Evolutionary conservation across 2,113 vertebrate genomes (phyloP).

Genomic region (Burhinus bistriatus): DNA sequence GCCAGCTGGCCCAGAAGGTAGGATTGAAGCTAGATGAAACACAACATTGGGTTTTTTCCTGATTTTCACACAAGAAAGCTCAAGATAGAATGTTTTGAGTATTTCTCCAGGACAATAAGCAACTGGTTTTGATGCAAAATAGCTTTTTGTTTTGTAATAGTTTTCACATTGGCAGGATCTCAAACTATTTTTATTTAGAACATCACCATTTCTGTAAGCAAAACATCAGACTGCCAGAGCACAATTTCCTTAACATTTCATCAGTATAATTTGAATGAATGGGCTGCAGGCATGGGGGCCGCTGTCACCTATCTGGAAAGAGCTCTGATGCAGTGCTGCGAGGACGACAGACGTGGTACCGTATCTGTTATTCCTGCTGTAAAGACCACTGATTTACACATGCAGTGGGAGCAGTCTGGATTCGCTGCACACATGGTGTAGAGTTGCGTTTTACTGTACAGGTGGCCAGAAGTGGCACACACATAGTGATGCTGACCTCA

Average conservation of each 20-base stretch:
- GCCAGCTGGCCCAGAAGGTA: conserved; percentile 22
- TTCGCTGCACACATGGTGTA: not conserved
- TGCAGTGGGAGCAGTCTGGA: not conserved
- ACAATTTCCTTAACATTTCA: not conserved
- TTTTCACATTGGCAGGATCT: not conserved
- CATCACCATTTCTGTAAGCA: not conserved
- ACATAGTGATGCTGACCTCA: rapidly evolving
- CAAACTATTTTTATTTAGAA: not conserved
- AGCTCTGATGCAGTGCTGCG: not conserved
- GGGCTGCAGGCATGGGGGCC: not conserved
- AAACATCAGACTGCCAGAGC: not conserved
- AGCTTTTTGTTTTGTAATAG: not conserved
- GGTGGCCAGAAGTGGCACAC: not conserved
- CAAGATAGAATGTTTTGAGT: not conserved
- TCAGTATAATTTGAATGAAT: not conserved
- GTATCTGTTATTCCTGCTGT: not conserved
- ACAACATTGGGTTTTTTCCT: not conserved
- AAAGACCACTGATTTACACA: rapidly evolving
- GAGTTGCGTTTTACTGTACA: not conserved
- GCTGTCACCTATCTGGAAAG: not conserved
- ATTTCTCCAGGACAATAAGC: not conserved
- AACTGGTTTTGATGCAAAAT: not conserved
- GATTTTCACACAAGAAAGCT: not conserved
- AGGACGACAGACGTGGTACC: not conserved
- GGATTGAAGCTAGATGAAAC: conserved; percentile 17